phyloP scores from a whole-genome alignment of 2,888 invertebrate genomes.

The Halictus ligatus region DNA sequence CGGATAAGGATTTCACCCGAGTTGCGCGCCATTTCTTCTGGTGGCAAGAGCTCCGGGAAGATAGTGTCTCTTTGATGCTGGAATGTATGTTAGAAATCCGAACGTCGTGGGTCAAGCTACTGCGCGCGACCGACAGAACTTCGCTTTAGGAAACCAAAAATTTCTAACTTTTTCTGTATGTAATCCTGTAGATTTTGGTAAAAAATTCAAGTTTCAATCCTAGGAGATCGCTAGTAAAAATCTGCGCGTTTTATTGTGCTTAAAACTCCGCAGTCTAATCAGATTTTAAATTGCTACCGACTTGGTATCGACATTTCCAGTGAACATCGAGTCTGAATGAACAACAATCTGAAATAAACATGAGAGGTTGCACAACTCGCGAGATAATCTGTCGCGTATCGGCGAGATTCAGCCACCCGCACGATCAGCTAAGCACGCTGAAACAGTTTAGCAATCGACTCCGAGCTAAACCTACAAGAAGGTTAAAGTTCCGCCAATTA shows the following conservation, averaged over 20 bases:
- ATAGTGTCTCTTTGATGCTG: neutral
- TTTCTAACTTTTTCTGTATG: no score
- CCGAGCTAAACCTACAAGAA: conserved; percentile 1
- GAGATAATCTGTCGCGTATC: neutral
- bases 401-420: neutral
- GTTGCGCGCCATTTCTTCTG: conserved; percentile 53
- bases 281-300: neutral
- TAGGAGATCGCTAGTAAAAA: no score
- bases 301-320: no score
- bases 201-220: no score
- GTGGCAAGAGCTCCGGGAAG: conserved; percentile 22
- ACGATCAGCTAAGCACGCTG: neutral
- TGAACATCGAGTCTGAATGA: neutral
- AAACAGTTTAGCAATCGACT: neutral
- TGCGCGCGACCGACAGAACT: neutral
- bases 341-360: neutral
- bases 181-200: no score
- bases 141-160: no score
- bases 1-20: conserved; percentile 46
- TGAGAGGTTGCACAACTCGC: neutral
- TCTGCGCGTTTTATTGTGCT: no score
- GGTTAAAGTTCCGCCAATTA: conserved; percentile 27
- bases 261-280: no score
- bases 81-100: conserved; percentile 23
- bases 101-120: neutral